Conservation (phyloP, 2,797 vertebrate genomes). For the Urosaurus nigricauda region DNA sequence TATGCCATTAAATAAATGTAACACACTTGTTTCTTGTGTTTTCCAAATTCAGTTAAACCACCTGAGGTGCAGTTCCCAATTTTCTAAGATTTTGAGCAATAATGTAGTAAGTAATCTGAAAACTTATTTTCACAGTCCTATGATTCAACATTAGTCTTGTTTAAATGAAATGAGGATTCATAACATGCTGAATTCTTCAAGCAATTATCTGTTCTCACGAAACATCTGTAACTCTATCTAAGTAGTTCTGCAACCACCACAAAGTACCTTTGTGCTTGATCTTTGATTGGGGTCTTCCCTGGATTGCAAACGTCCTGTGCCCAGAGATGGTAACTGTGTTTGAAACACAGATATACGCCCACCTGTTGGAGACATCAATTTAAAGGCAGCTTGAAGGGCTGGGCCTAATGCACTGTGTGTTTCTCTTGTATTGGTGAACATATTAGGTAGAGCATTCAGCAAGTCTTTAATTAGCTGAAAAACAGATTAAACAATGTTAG, state of each 20-base stretch:
- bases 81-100: neutral
- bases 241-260: neutral
- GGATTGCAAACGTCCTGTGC: slow-evolving; percentile 90
- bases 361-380: slow-evolving; percentile 95
- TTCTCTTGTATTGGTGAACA: slow-evolving; percentile 93
- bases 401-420: slow-evolving; percentile 95
- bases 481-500: slow-evolving; percentile 56
- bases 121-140: neutral
- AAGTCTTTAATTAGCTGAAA: slow-evolving; percentile 93
- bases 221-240: neutral
- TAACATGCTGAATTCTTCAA: neutral
- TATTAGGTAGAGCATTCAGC: slow-evolving; percentile 87
- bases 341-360: slow-evolving; percentile 95
- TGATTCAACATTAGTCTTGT: neutral
- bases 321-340: slow-evolving; percentile 93
- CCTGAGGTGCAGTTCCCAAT: neutral
- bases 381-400: slow-evolving; percentile 94
- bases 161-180: neutral
- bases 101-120: neutral
- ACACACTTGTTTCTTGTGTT: neutral
- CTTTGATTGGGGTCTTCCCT: slow-evolving; percentile 97
- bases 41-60: neutral
- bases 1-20: too few species aligned
- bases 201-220: neutral
- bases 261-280: slow-evolving; percentile 93